Percentiles rank a stretch among this genome's conserved stretches.
phyloP scores from a whole-genome alignment of 2,797 vertebrate genomes.

The Tragelaphus oryx region DNA sequence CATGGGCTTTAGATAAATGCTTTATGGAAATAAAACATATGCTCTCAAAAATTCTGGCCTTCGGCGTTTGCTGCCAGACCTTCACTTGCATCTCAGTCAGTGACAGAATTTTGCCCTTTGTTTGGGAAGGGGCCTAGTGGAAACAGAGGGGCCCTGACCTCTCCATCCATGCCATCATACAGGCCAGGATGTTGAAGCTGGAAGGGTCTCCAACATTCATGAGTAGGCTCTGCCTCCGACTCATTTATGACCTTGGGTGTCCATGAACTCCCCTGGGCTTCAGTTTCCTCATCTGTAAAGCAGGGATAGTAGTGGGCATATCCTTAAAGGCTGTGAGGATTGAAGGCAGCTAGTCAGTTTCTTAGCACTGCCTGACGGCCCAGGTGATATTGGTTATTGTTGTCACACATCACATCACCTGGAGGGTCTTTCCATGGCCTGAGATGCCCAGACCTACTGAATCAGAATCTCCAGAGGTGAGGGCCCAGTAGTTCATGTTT shows the following conservation, averaged over 20 bases:
- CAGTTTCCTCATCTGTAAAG: neutral
- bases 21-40: neutral
- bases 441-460: neutral
- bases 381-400: neutral
- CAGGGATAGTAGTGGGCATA: too few species aligned
- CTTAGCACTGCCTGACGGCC: neutral
- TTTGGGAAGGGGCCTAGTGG: neutral
- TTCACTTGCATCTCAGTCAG: neutral
- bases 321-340: neutral
- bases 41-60: neutral
- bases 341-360: neutral
- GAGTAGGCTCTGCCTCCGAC: neutral
- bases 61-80: neutral
- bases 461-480: neutral
- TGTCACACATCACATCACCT: fast-evolving
- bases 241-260: neutral
- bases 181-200: neutral
- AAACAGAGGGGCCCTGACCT: neutral
- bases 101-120: neutral
- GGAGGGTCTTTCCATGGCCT: neutral
- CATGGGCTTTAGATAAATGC: neutral
- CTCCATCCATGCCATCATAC: neutral
- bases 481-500: fast-evolving
- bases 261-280: neutral
- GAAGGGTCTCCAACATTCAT: neutral